Evolutionary conservation across 2,888 invertebrate species (phyloP), one percentile per base, ranked within the genome.

Genomic region (Agonopterix heracliana): DNA sequence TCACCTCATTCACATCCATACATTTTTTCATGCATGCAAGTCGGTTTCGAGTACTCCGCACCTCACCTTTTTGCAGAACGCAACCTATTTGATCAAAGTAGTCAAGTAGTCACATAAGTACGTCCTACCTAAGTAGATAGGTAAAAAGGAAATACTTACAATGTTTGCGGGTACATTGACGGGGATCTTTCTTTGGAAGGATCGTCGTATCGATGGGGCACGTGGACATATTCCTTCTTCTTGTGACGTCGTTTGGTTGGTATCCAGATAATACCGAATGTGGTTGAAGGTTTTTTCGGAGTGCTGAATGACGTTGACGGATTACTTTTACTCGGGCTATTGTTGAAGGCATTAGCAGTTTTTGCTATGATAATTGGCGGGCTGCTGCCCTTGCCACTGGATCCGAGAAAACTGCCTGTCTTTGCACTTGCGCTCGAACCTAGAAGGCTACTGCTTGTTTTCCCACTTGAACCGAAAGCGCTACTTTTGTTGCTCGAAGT

Each of bases 191-290:
- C 78, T 47, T 63, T 71, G 10, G 64, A 58, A 5, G 63, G 68
- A 11, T 78, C 71, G 46, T 77, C 64, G 26, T 26, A 26, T 47
- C 72, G 71, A 38, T 78, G 67, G 1, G 81, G 62, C 54, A 73
- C 77, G 58, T 77, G 81, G 8, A 73, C 77, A 11, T 60, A 41
- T 48, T 86, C 82, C 51, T 81, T 86, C 49, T 81, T 77, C 52
- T 77, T 83, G 53, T 80, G 77, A 17, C 66, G 67, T 57, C 71
- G 80, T 56, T 65, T 78, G 2, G 71, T 71, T 1, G 87, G 87
- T 53, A 88, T 50, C 87, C 86, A 88, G 59, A 88, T 71, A 47
- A 88, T 73, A 2, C 84, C 82, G 45, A 87, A 78, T 11, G 70
- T 71, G 4, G 76, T 55, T 1, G 71, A 59, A 0, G 72, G 58